These are phyloP conservation scores for Morone saxatilis DNA, from an alignment of 2,113 vertebrate species.

Conservation along the genomic window DNA sequence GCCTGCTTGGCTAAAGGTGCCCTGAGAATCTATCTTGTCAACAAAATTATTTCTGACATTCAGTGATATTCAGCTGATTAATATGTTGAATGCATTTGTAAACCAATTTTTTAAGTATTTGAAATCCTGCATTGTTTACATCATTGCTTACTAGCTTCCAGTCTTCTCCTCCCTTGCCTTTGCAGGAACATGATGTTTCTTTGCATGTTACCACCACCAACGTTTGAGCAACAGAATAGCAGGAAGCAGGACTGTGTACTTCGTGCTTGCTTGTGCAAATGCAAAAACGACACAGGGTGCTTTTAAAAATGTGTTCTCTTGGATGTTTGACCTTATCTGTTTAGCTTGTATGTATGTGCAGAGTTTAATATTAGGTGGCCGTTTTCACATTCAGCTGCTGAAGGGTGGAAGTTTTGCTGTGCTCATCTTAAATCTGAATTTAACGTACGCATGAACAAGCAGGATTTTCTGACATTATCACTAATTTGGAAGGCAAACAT, in stretches of 20 bases:
- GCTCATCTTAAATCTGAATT: not conserved
- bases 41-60: not conserved
- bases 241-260: not conserved
- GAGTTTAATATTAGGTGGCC: not conserved
- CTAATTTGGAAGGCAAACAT: not conserved
- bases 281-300: not conserved
- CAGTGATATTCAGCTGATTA: not conserved
- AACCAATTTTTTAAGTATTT: not conserved
- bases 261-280: not conserved
- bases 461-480: not conserved
- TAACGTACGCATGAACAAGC: not conserved
- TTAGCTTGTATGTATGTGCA: not conserved
- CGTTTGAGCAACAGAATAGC: not conserved
- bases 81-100: not conserved
- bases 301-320: not conserved
- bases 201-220: not conserved
- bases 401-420: not conserved
- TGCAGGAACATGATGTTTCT: not conserved
- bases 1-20: not conserved
- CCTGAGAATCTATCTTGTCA: not conserved
- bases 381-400: not conserved
- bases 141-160: not conserved
- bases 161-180: not conserved
- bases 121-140: not conserved
- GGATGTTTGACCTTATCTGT: constrained; percentile 10